Conservation (phyloP, 2,888 invertebrate genomes). For the Drosophila incognita region DNA sequence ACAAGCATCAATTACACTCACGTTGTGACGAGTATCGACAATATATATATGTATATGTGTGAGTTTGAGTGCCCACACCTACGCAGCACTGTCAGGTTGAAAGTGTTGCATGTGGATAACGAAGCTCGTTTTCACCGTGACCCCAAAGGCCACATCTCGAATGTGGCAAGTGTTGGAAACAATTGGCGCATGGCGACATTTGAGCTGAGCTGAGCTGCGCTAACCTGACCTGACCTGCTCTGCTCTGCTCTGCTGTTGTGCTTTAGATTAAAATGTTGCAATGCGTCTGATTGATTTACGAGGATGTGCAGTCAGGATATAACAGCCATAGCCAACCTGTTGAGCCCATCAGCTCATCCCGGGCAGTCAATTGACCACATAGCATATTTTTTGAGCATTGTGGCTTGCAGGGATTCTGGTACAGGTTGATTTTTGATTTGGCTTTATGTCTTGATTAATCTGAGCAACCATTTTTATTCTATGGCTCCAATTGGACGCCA, state of each 20-base stretch:
- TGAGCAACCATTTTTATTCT: neutral
- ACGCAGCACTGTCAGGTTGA: slow-evolving; percentile 11
- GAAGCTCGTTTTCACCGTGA: slow-evolving; percentile 30
- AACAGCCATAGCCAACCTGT: neutral
- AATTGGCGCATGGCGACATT: slow-evolving; percentile 12
- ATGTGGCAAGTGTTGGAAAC: slow-evolving; percentile 4
- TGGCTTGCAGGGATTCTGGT: neutral
- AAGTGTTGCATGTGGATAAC: slow-evolving; percentile 47
- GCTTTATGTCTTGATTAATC: neutral
- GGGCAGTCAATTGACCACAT: slow-evolving; percentile 10
- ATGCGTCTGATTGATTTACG: slow-evolving; percentile 76
- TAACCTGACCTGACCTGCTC: slow-evolving; percentile 13
- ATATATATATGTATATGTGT: neutral
- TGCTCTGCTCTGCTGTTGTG: slow-evolving; percentile 6
- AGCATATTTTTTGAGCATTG: too few relatives aligned
- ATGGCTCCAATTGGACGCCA: neutral
- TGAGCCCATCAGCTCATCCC: slow-evolving; percentile 22
- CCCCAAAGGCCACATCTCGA: slow-evolving; percentile 26
- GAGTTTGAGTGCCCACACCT: slow-evolving; percentile 5
- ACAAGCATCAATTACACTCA: slow-evolving; percentile 50
- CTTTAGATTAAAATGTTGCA: slow-evolving; percentile 71
- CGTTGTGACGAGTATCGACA: slow-evolving; percentile 19
- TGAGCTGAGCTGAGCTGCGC: slow-evolving; percentile 6
- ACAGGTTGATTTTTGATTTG: neutral
- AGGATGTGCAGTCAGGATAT: slow-evolving; percentile 38